A percentile compares a stretch with the other conserved stretches of the same genome.
Evolutionary conservation across 2,113 vertebrate species (phyloP).

Genomic region (Climacteris rufus): DNA sequence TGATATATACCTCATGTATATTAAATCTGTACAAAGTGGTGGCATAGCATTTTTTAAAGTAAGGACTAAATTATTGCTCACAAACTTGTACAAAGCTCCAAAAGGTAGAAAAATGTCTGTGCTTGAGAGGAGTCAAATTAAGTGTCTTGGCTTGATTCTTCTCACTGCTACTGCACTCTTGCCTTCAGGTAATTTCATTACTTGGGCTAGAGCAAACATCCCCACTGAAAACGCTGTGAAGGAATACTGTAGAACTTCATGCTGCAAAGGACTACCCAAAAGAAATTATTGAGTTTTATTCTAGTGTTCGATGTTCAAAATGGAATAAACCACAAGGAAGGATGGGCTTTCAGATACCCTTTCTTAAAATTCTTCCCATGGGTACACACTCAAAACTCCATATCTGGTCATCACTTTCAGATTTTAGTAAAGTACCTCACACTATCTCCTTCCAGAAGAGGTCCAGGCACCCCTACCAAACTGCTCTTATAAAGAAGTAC

Average conservation of each 20-base stretch:
- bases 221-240: background rate
- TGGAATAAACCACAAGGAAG: background rate
- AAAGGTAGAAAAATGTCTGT: background rate
- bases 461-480: background rate
- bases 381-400: background rate
- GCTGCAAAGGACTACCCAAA: background rate
- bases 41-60: background rate
- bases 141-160: background rate
- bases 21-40: conserved; percentile 13
- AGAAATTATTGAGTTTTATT: background rate
- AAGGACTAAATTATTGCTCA: background rate
- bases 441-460: background rate
- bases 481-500: background rate
- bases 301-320: background rate
- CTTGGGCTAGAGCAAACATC: background rate
- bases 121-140: background rate
- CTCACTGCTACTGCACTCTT: background rate
- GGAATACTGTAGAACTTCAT: background rate
- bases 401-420: background rate
- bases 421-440: background rate
- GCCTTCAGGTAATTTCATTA: background rate
- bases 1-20: conserved; percentile 51
- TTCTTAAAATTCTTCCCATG: background rate
- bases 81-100: background rate
- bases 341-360: background rate